phyloP scores from a whole-genome alignment of 2,113 vertebrate genomes.

The Lepus timidus region DNA sequence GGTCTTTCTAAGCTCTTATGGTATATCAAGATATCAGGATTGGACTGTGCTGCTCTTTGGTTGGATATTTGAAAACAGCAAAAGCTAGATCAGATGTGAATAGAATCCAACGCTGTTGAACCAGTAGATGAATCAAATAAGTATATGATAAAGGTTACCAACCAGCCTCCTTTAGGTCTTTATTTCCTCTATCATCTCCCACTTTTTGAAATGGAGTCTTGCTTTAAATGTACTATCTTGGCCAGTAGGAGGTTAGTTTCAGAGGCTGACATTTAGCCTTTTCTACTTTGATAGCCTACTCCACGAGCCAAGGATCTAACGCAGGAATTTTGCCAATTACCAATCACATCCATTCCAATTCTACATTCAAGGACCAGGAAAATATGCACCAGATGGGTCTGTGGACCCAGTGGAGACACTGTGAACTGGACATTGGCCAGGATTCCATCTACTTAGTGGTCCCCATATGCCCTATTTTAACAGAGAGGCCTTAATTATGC shows the following conservation, averaged over 20 bases:
- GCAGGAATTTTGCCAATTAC: background rate
- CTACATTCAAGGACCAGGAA: slow-evolving; percentile 4
- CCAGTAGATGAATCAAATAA: background rate
- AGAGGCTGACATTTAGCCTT: background rate
- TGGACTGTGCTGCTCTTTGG: background rate
- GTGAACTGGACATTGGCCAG: slow-evolving; percentile 15
- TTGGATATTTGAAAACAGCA: background rate
- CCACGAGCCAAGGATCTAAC: background rate
- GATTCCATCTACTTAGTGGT: slow-evolving; percentile 36
- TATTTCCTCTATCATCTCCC: background rate
- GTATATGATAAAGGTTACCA: background rate
- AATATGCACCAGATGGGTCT: background rate
- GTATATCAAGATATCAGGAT: background rate
- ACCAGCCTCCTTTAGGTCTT: background rate
- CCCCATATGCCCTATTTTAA: background rate
- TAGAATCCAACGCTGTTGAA: background rate
- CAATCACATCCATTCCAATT: slow-evolving; percentile 7
- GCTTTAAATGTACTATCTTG: background rate
- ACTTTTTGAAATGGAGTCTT: background rate
- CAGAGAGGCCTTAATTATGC: background rate
- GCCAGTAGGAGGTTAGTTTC: background rate
- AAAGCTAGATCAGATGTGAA: background rate
- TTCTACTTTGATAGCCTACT: background rate
- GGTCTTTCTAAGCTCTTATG: background rate
- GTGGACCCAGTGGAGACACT: background rate